Percentiles rank a stretch among this genome's conserved stretches.
Conservation (phyloP, 2,113 vertebrate genomes). For the Mesocricetus auratus region DNA sequence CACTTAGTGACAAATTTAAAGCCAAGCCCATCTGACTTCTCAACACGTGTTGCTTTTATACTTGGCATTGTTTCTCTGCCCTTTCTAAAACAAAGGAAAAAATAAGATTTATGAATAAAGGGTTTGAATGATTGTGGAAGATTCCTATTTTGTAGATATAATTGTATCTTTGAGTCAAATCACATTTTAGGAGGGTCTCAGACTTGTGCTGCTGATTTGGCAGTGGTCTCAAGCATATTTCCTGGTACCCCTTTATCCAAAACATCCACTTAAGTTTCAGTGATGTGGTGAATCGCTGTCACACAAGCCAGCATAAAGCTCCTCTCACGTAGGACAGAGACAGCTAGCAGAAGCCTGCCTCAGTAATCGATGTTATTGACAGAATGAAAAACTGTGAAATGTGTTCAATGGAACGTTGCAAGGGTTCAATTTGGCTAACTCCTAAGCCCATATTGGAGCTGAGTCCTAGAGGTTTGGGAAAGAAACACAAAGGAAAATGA, state of each 20-base stretch:
- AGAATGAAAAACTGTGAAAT: constrained; percentile 7
- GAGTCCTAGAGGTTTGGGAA: background rate
- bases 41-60: background rate
- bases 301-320: background rate
- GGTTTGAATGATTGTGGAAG: background rate
- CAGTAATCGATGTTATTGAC: background rate
- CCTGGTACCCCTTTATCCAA: background rate
- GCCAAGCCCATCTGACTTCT: background rate
- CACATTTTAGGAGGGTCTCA: background rate
- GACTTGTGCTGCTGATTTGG: background rate
- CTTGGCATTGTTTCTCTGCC: background rate
- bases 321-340: background rate
- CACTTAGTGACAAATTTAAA: background rate
- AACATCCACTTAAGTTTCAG: background rate
- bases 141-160: background rate
- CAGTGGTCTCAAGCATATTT: background rate
- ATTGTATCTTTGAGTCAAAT: background rate
- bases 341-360: background rate
- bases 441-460: background rate
- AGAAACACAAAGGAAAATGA: constrained; percentile 8
- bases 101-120: constrained; percentile 19
- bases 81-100: background rate
- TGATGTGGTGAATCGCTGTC: background rate
- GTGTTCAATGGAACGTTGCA: background rate
- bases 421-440: background rate